A percentile compares a stretch with the other conserved stretches of the same genome.
These are phyloP conservation scores for Zosterops pallidus DNA, from an alignment of 2,113 vertebrate genomes.

Conservation along the genomic window DNA sequence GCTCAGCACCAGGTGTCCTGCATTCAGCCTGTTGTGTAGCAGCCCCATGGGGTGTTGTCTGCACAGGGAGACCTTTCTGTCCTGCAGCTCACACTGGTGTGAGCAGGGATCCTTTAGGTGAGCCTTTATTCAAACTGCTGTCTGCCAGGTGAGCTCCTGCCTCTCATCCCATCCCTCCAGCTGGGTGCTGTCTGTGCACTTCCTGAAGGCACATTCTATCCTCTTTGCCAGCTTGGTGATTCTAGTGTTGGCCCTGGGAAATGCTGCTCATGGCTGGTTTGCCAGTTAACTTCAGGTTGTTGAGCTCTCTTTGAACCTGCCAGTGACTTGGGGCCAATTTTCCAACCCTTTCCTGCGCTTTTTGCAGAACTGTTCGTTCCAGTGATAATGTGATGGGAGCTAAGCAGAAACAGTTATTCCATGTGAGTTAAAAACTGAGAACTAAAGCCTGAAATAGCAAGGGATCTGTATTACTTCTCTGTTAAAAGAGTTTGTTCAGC, in stretches of 20 bases:
- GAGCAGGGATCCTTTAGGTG: neutral
- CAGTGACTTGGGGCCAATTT: neutral
- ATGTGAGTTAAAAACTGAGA: neutral
- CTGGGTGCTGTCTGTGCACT: accelerated
- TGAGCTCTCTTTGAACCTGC: neutral
- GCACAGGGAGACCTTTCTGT: neutral
- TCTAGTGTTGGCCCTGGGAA: neutral
- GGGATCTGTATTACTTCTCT: neutral
- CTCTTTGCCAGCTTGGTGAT: neutral
- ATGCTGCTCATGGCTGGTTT: accelerated
- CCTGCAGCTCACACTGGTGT: accelerated
- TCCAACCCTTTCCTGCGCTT: neutral
- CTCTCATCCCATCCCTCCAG: neutral
- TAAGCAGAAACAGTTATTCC: neutral
- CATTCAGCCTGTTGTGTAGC: too few relatives aligned
- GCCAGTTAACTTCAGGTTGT: neutral
- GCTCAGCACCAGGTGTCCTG: too few relatives aligned
- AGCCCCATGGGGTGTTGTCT: accelerated
- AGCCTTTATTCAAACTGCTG: neutral
- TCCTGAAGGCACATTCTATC: neutral
- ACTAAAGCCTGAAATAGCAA: slow-evolving; percentile 14
- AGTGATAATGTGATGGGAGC: neutral
- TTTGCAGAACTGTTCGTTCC: neutral
- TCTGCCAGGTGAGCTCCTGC: neutral
- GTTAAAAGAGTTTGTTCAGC: slow-evolving; percentile 18